Base-by-base conservation (phyloP, 2,113 vertebrate species). In the Oenanthe oenanthe region DNA sequence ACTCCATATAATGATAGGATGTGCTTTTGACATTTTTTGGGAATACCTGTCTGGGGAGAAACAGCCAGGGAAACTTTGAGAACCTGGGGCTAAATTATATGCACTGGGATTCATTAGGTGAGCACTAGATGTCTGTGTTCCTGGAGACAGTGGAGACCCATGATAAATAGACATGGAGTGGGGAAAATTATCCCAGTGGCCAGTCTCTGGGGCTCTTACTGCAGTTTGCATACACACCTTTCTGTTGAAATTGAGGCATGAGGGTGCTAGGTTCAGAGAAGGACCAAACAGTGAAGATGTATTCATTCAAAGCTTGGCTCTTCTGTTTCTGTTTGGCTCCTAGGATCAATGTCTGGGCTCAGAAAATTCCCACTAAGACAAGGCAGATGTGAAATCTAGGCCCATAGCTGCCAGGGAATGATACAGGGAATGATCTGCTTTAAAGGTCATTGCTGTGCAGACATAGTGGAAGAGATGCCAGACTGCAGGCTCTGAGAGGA, bases 131-230 rank as follows among this genome's bases (percentile, higher is more conserved):
- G 9, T 36, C 28, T 58, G 1, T 43, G 56, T 51, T 67, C 51
- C 57, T 24, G 13, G 13, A 21, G 15, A 7, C 16, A 17, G 12
- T 12, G 19, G 25, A 70, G 50, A 42, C 36, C 28, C n/a, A 7
- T 8, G 7, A 13, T 13, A 8, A 6, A 6, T 1, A 31, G 21
- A n/a, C 20, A n/a, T 10, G 13, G 40, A 71, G 25, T 6, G 80
- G 12, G 24, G 10, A 80, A 25, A 63, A 12, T 5, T 43, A 20
- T 21, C 45, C 43, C n/a, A 24, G 4, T n/a, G 10, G 26, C 13
- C 42, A 48, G 0, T 6, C 17, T 6, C 12, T 17, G 34, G 14
- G 13, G 13, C 8, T 61, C 31, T 32, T 19, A 29, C 2, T 51
- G 45, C 12, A 50, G 45, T 12, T 36, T 74, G 21, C 10, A 63